phyloP scores from a whole-genome alignment of 2,888 invertebrate species.

The Scaptomyza flava region DNA sequence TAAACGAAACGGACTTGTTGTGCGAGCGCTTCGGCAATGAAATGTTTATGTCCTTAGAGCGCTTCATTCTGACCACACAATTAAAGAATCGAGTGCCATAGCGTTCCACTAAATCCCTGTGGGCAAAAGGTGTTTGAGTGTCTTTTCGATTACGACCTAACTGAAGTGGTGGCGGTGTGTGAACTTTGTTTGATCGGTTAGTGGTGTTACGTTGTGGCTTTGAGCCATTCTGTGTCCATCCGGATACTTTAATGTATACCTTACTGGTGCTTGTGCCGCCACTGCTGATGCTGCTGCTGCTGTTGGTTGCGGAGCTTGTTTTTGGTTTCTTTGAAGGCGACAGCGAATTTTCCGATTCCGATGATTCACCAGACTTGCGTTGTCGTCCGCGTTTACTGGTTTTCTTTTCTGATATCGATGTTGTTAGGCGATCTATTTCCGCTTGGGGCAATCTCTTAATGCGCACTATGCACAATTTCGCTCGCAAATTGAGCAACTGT shows the following conservation, averaged over 20 bases:
- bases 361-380: constrained; percentile 2
- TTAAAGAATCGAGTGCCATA: constrained; percentile 51
- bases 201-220: constrained; percentile 4
- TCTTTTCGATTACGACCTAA: background rate
- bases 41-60: background rate
- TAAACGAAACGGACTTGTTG: constrained; percentile 77
- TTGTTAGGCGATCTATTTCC: constrained; percentile 7
- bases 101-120: constrained; percentile 13
- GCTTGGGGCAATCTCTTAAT: constrained; percentile 38
- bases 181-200: background rate
- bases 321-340: constrained; percentile 31
- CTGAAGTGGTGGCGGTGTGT: constrained; percentile 31
- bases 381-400: constrained; percentile 10
- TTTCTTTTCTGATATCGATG: background rate
- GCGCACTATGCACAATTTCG: constrained; percentile 31
- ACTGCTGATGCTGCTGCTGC: background rate
- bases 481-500: background rate
- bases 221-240: constrained; percentile 19
- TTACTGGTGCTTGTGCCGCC: constrained; percentile 9
- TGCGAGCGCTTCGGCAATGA: constrained; percentile 29
- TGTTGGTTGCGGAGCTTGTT: background rate
- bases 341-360: background rate
- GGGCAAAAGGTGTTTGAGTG: background rate
- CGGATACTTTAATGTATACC: constrained; percentile 42
- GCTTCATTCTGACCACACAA: constrained; percentile 51